Conservation (phyloP, 2,888 invertebrate genomes). For the Troides oblongomaculatus region DNA sequence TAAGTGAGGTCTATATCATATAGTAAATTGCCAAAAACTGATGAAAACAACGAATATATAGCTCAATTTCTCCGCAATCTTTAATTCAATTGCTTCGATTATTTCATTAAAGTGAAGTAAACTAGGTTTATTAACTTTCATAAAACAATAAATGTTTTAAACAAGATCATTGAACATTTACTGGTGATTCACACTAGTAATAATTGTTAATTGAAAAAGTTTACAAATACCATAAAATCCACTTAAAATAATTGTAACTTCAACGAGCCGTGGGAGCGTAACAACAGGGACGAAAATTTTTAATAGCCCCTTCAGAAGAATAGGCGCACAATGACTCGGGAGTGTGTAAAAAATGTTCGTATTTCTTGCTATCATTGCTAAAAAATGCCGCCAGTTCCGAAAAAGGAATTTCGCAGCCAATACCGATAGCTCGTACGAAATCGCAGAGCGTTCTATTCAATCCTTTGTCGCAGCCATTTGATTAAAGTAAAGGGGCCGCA, state of each 20-base stretch:
- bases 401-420: constrained; percentile 66
- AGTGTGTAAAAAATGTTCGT: constrained; percentile 42
- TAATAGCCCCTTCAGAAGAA: constrained; percentile 25
- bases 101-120: constrained; percentile 41
- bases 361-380: constrained; percentile 48
- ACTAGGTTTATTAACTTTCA: constrained; percentile 36
- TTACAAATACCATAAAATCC: constrained; percentile 27
- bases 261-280: constrained; percentile 23
- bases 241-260: constrained; percentile 29
- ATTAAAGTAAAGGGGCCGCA: constrained; percentile 77
- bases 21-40: too few relatives aligned
- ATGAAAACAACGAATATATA: too few relatives aligned
- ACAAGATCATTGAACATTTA: constrained; percentile 22
- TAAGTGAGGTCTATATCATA: too few relatives aligned
- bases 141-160: constrained; percentile 34
- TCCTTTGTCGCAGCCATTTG: constrained; percentile 77
- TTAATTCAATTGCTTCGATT: background rate
- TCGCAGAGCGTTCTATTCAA: constrained; percentile 73
- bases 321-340: constrained; percentile 36
- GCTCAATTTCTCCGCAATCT: too few relatives aligned
- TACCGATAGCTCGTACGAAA: constrained; percentile 71
- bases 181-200: constrained; percentile 27
- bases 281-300: constrained; percentile 25
- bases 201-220: constrained; percentile 29
- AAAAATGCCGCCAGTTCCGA: constrained; percentile 65